Evolutionary conservation across 2,113 vertebrate species (phyloP), one percentile per base, ranked within the genome.

Genomic region (Gobius niger): DNA sequence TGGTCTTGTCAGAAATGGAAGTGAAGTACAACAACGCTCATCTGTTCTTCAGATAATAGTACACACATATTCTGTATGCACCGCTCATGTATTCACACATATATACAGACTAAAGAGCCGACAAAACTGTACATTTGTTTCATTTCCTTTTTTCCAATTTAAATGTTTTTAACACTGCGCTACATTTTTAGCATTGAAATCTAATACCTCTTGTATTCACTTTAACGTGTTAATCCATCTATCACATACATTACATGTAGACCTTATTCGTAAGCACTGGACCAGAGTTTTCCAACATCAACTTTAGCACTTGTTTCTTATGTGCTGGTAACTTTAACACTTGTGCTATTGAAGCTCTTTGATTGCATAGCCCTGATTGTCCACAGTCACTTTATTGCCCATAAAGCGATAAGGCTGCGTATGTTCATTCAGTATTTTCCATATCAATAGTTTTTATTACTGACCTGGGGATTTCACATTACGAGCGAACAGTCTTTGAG

Each of bases 361-460:
- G 56, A 41, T 7, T 59, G 56, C 18, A 11, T 54, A 12, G 52
- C 18, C 52, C 24, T 59, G 56, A 59, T 59, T 59, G 56, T 60
- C 57, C 16, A 8, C 60, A 63, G n/a, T 18, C 40, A n/a, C 7
- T 60, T 60, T 60, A 60, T 60, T 60, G 57, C 14, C 57, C 13
- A 44, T 60, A 60, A 42, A 60, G 13, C 42, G 57, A 60, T 60
- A 60, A 60, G 57, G 57, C 57, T 10, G 34, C 34, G 7, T 6
- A 14, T 8, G 34, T 42, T 60, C 57, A 44, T 60, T 60, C 40
- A 42, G 57, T 60, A 44, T 79, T 85, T 84, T 86, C 72, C 73
- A 65, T 75, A 65, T 68, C 80, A 66, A 24, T 75, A 84, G 67
- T 86, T 84, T 34, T 86, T 67, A 77, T 77, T 63, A 73, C 42